Base-by-base conservation (phyloP, 1,140 invertebrate species). In the Globodera ellingtonae region DNA sequence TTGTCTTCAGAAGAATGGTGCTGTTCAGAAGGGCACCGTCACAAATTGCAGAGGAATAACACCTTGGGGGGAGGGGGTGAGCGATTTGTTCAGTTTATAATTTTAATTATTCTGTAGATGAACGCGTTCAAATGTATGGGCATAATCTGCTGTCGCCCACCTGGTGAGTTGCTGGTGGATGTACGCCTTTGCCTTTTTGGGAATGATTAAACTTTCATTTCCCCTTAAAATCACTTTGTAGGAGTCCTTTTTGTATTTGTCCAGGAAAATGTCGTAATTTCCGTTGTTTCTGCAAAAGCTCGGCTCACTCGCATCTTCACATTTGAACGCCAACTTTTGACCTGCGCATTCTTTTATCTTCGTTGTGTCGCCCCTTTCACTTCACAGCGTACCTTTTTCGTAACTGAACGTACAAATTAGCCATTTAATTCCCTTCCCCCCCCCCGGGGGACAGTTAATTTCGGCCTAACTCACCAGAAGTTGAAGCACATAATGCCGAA, bases 401-500 rank as follows among this genome's bases (percentile, higher is more conserved):
- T 82, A 82, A 82, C 73, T 62, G 44, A 78, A 78, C 6, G 78
- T 10, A 46, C 10, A 74, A 35, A 44, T 52, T 52, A 7, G 69
- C 8, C 47, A 65, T 8, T 47, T 48, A 74, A 35, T 74, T 74
- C 8, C 10, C 24, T 8, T 44, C 15, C 18, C 18, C 15, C 18
- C 18, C 13, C 21, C 35, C n/a, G 35, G 35, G 35, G 35, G 35
- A 83, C 18, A 82, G 50, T 77, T n/a, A 13, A 79, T 15, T 50
- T 83, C 83, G 86, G 86, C 81, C 84, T 75, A 72, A 89, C 87
- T 59, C 80, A 81, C 71, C 87, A 88, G 79, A 88, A 88, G 78
- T 88, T 88, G 78, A 88, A 88, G 78, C 87, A 88, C 87, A 88
- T 88, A 21, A 88, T 79, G 65, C 88, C 87, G 59, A 88, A 88